phyloP scores from a whole-genome alignment of 37 sponge, comb jelly and placozoan genomes.

The Eunapius fragilis region DNA sequence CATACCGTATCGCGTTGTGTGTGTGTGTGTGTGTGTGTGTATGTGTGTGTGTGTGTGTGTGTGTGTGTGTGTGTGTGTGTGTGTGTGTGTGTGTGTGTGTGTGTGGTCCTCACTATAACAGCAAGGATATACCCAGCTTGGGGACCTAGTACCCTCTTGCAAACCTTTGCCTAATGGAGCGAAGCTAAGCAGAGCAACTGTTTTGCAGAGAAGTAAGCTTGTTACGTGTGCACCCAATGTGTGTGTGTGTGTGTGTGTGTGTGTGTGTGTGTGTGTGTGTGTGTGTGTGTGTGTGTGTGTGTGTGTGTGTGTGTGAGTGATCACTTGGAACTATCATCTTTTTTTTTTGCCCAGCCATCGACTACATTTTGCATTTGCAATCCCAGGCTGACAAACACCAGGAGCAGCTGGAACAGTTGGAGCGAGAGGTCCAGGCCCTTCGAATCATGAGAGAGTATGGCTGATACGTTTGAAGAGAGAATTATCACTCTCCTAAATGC shows the following conservation, averaged over 20 bases:
- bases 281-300: not conserved
- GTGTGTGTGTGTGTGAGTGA: not conserved
- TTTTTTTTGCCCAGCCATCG: conserved; percentile 52
- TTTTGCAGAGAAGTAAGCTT: conserved; percentile 74
- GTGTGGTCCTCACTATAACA: not conserved
- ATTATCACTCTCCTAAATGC: not conserved
- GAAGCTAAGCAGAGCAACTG: conserved; percentile 79
- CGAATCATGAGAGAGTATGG: conserved; percentile 91
- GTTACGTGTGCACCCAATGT: not conserved
- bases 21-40: not conserved
- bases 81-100: not conserved
- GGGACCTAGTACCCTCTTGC: conserved; percentile 73
- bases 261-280: not conserved
- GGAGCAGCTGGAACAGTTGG: conserved; percentile 61
- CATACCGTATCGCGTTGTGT: not conserved
- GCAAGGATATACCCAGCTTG: conserved; percentile 62
- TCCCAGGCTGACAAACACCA: conserved; percentile 39
- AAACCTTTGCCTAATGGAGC: conserved; percentile 54
- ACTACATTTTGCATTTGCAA: conserved; percentile 74
- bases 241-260: not conserved
- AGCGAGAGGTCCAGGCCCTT: conserved; percentile 84
- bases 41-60: not conserved
- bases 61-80: not conserved
- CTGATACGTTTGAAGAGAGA: not conserved
- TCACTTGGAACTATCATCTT: no score